Evolutionary conservation across 2,113 vertebrate genomes (phyloP).

Genomic region (Pleuronectes platessa): DNA sequence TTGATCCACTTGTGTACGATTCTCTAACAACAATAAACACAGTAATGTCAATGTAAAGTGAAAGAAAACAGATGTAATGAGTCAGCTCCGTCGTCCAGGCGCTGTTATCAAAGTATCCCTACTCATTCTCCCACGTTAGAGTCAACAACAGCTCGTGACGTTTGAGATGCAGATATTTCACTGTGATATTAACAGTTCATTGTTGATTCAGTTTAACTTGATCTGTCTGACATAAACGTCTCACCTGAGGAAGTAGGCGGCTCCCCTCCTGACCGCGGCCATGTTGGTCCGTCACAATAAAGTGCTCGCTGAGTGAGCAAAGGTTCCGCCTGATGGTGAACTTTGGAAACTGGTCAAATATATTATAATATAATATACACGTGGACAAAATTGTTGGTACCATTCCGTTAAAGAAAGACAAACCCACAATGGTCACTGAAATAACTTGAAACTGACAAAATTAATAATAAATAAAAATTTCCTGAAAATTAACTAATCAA

Average conservation of each 20-base stretch:
- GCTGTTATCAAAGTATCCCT: neutral
- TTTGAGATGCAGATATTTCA: accelerated
- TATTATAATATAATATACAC: too few relatives aligned
- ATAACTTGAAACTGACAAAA: too few relatives aligned
- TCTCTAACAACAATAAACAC: neutral
- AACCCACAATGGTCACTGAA: too few relatives aligned
- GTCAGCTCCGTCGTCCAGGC: neutral
- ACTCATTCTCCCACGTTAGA: accelerated
- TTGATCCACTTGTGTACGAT: neutral
- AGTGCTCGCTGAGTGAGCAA: slow-evolving; percentile 34
- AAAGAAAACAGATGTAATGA: neutral
- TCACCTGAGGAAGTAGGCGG: slow-evolving; percentile 71
- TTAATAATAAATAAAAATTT: too few relatives aligned
- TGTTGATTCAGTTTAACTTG: accelerated
- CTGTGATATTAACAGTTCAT: too few relatives aligned
- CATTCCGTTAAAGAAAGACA: too few relatives aligned
- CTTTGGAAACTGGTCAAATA: slow-evolving; percentile 4
- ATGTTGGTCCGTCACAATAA: slow-evolving; percentile 70
- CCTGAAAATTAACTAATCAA: too few relatives aligned
- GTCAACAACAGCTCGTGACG: accelerated
- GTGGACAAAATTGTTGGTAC: too few relatives aligned
- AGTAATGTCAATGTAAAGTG: accelerated
- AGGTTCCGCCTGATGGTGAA: slow-evolving; percentile 42
- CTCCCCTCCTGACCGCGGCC: slow-evolving; percentile 59
- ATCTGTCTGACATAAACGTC: neutral